Evolutionary conservation across 2,797 vertebrate genomes (phyloP).

Genomic region (Gobionotothen gibberifrons): DNA sequence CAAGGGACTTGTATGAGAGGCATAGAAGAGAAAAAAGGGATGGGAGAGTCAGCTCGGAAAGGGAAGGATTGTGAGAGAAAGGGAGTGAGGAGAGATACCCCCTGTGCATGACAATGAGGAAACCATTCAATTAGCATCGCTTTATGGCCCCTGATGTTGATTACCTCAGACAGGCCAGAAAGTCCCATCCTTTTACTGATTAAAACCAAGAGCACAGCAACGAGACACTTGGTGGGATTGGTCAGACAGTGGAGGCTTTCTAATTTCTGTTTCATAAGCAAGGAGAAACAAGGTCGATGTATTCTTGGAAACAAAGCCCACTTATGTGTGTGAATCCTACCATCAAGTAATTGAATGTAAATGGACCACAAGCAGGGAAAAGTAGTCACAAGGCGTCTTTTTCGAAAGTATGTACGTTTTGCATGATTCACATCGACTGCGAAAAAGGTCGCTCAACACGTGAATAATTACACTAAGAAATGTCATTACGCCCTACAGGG

Average conservation of each 20-base stretch:
- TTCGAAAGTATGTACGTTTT: slow-evolving; percentile 25
- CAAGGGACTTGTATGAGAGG: slow-evolving; percentile 72
- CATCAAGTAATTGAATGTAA: slow-evolving; percentile 66
- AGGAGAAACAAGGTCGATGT: slow-evolving; percentile 78
- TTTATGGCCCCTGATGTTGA: slow-evolving; percentile 86
- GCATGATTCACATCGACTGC: slow-evolving; percentile 26
- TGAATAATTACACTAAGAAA: slow-evolving; percentile 74
- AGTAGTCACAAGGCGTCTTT: slow-evolving; percentile 19
- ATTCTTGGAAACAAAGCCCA: slow-evolving; percentile 58
- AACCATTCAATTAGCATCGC: slow-evolving; percentile 85
- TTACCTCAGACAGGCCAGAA: slow-evolving; percentile 84
- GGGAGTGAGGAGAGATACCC: slow-evolving; percentile 57
- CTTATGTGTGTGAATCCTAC: slow-evolving; percentile 56
- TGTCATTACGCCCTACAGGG: slow-evolving; percentile 63
- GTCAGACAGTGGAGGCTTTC: slow-evolving; percentile 67
- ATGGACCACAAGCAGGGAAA: slow-evolving; percentile 59
- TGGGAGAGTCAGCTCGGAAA: slow-evolving; percentile 59
- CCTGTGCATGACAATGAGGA: slow-evolving; percentile 85
- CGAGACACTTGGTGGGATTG: slow-evolving; percentile 63
- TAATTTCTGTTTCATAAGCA: slow-evolving; percentile 78
- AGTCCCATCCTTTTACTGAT: slow-evolving; percentile 83
- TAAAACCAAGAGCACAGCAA: slow-evolving; percentile 77
- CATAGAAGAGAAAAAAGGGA: slow-evolving; percentile 72
- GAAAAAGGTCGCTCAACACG: slow-evolving; percentile 43
- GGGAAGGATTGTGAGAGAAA: slow-evolving; percentile 42